These are phyloP conservation scores for Drosophila gunungcola DNA, from an alignment of 1,140 invertebrate genomes.

Conservation along the genomic window DNA sequence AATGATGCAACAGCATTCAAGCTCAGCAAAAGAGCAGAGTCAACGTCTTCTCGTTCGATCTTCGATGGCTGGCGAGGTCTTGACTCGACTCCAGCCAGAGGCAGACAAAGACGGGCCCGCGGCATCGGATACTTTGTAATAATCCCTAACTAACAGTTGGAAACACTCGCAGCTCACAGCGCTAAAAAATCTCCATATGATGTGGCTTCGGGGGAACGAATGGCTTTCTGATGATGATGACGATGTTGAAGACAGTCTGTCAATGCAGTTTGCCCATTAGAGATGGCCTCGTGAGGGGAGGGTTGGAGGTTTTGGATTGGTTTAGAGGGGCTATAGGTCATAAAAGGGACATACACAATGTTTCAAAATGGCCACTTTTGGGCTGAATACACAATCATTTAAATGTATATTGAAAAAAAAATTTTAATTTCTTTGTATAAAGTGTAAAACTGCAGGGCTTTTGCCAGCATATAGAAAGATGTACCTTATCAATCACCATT, in stretches of 20 bases:
- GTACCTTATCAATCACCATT: too few relatives aligned
- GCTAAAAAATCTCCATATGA: conserved; percentile 31
- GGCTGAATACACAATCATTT: too few relatives aligned
- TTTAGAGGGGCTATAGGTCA: neutral
- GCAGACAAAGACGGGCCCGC: conserved; percentile 49
- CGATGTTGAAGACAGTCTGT: conserved; percentile 62
- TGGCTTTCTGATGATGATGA: conserved; percentile 47
- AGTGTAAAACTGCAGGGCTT: too few relatives aligned
- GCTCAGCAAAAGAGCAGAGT: conserved; percentile 63
- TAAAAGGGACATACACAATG: too few relatives aligned
- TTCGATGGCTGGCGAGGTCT: conserved; percentile 31
- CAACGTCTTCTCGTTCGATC: conserved; percentile 43
- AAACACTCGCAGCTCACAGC: conserved; percentile 31
- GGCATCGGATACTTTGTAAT: conserved; percentile 69
- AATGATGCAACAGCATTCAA: conserved; percentile 65
- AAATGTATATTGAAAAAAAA: too few relatives aligned
- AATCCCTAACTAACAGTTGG: conserved; percentile 66
- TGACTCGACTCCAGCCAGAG: conserved; percentile 8
- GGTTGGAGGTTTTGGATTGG: neutral
- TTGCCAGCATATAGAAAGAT: too few relatives aligned
- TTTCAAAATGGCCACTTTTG: too few relatives aligned
- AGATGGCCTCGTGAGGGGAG: conserved; percentile 48
- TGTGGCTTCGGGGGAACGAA: conserved; percentile 26
- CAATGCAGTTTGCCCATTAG: conserved; percentile 53
- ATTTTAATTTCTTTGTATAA: too few relatives aligned